A percentile compares a stretch with the other conserved stretches of the same genome.
Evolutionary conservation across 1,140 invertebrate species (phyloP).

Genomic region (Ganaspis sp.): DNA sequence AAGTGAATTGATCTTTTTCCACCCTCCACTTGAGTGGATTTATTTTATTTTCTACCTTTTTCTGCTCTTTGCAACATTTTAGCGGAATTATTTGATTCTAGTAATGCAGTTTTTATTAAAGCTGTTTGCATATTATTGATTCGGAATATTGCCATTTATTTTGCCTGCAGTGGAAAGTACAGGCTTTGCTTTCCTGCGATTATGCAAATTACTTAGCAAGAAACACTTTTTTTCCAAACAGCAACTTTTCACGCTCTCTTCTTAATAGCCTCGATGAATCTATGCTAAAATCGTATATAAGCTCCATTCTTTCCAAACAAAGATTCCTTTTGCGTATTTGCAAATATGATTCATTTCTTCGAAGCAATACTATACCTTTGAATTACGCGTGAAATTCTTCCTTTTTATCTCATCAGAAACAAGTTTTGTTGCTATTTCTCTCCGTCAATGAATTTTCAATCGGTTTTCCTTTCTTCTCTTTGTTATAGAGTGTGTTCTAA

Average conservation of each 20-base stretch:
- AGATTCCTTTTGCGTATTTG: background rate
- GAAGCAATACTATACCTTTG: background rate
- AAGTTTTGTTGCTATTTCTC: no score
- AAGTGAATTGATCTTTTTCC: background rate
- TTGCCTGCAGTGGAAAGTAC: background rate
- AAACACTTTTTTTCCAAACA: background rate
- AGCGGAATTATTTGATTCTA: no score
- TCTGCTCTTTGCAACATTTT: background rate
- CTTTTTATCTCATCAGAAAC: no score
- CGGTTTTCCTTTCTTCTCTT: no score
- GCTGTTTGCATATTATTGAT: conserved; percentile 13
- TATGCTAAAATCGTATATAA: background rate
- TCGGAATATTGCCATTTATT: background rate
- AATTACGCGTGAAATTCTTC: background rate
- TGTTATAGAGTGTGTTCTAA: no score
- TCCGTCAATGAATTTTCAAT: no score
- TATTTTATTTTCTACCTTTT: background rate
- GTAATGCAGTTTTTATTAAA: background rate
- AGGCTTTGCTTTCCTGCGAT: background rate
- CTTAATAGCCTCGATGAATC: background rate
- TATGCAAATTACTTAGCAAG: conserved; percentile 4
- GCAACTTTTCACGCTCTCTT: conserved; percentile 9
- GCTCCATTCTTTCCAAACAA: background rate
- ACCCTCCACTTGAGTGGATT: no score
- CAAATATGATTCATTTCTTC: background rate